A percentile compares a stretch with the other conserved stretches of the same genome.
phyloP scores from a whole-genome alignment of 2,113 vertebrate genomes.

The Oncorhynchus tshawytscha region DNA sequence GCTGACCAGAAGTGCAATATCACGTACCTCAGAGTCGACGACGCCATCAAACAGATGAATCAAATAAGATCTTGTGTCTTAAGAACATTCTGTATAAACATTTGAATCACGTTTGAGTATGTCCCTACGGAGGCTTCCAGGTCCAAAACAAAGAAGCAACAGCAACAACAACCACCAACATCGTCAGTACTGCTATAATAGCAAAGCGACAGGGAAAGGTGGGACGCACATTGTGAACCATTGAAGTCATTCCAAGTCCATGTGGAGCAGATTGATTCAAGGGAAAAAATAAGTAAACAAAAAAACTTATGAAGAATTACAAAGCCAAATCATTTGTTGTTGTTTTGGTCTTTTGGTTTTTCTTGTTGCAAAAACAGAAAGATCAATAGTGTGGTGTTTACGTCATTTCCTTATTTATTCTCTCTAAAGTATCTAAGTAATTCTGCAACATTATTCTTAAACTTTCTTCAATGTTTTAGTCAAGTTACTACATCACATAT shows the following conservation, averaged over 20 bases:
- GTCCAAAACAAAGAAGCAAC: constrained; percentile 39
- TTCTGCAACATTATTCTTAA: background rate
- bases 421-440: constrained; percentile 12
- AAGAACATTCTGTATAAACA: constrained; percentile 18
- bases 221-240: constrained; percentile 19
- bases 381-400: background rate
- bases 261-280: constrained; percentile 26
- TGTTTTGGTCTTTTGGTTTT: constrained; percentile 24
- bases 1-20: no score
- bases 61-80: constrained; percentile 8
- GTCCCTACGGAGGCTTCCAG: constrained; percentile 46
- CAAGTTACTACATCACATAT: background rate
- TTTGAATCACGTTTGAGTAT: background rate
- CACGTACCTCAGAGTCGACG: no score
- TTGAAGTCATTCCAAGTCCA: constrained; percentile 22
- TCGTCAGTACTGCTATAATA: constrained; percentile 21
- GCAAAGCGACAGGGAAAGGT: background rate
- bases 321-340: constrained; percentile 67
- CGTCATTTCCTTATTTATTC: constrained; percentile 80
- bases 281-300: constrained; percentile 41
- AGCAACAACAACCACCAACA: constrained; percentile 35
- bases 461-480: background rate
- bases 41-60: background rate
- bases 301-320: constrained; percentile 62
- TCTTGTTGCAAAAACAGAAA: constrained; percentile 21